Evolutionary conservation across 2,888 invertebrate species (phyloP).

Genomic region (Chirona hameri): DNA sequence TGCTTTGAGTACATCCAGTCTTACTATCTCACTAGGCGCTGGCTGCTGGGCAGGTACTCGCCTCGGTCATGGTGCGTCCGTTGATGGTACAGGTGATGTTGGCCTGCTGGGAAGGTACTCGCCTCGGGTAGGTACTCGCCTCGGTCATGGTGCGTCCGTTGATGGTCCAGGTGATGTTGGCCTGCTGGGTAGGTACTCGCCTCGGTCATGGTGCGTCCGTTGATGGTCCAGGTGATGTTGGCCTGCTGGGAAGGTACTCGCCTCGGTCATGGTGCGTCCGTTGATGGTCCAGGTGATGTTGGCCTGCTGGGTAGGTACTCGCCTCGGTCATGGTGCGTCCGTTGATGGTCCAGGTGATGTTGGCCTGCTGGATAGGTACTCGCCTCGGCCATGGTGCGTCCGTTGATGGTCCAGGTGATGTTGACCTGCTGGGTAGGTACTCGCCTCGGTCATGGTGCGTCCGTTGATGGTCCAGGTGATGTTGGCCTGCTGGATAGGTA

Average conservation of each 20-base stretch:
- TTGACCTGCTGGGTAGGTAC: conserved; percentile 25
- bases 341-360: conserved; percentile 31
- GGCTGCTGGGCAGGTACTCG: neutral
- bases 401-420: conserved; percentile 32
- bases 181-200: conserved; percentile 13
- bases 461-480: conserved; percentile 32
- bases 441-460: neutral
- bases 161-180: conserved; percentile 31
- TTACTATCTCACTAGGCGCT: neutral
- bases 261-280: neutral
- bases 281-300: conserved; percentile 31
- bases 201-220: neutral
- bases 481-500: conserved; percentile 25
- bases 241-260: conserved; percentile 24
- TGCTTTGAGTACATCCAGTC: too few species aligned
- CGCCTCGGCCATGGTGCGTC: neutral
- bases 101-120: conserved; percentile 33
- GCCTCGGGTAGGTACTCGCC: neutral
- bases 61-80: neutral
- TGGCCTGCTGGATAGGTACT: conserved; percentile 25
- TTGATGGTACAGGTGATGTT: conserved; percentile 31
- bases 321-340: neutral
- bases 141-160: neutral
- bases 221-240: conserved; percentile 31
- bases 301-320: conserved; percentile 25